Percentiles rank a stretch among this genome's conserved stretches.
These are phyloP conservation scores for Narcine bancroftii DNA, from an alignment of 2,113 vertebrate genomes.

Conservation along the genomic window DNA sequence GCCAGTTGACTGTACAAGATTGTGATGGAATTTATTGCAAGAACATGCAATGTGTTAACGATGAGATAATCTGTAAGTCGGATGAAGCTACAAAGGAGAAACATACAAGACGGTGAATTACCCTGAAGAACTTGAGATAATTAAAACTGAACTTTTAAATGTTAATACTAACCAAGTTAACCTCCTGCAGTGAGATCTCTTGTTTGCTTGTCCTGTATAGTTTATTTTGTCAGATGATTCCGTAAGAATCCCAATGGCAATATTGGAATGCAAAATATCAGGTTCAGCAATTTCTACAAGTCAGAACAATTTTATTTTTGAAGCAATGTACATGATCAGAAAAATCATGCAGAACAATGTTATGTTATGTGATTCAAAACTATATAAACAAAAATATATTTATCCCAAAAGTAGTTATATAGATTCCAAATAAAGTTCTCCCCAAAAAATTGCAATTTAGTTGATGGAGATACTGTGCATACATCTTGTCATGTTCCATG, in stretches of 20 bases:
- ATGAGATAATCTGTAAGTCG: conserved; percentile 73
- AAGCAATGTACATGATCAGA: neutral
- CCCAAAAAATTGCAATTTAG: neutral
- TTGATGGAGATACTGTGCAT: neutral
- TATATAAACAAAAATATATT: neutral
- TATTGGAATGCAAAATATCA: neutral
- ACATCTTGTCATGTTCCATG: no score
- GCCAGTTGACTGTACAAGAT: conserved; percentile 56
- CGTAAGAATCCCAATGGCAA: conserved; percentile 42
- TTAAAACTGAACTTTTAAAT: neutral
- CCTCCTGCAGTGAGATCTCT: conserved; percentile 53
- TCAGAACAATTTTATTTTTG: neutral
- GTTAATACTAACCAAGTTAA: conserved; percentile 58
- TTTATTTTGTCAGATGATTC: conserved; percentile 53
- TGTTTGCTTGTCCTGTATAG: conserved; percentile 54
- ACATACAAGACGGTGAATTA: conserved; percentile 29
- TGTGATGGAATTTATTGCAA: conserved; percentile 60
- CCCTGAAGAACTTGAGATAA: neutral
- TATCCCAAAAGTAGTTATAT: neutral
- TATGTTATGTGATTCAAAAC: neutral
- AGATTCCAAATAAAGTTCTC: neutral
- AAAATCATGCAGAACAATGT: neutral
- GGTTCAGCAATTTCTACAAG: neutral
- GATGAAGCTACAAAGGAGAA: conserved; percentile 62
- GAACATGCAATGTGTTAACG: conserved; percentile 61